Percentiles rank a stretch among this genome's conserved stretches.
Conservation (phyloP, 2,797 vertebrate species). For the Sebastes ruberrimus region DNA sequence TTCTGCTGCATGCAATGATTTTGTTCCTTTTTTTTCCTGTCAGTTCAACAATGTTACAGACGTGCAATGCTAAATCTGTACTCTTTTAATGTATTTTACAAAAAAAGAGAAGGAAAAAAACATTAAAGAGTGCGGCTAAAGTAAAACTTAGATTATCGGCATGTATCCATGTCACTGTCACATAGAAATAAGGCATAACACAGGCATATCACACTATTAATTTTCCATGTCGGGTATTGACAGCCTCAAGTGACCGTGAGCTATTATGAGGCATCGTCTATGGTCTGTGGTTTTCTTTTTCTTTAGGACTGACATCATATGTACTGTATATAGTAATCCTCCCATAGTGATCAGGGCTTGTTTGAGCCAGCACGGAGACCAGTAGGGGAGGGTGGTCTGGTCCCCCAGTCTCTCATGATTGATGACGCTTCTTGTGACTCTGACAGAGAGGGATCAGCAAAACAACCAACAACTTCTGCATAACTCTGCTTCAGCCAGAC, state of each 20-base stretch:
- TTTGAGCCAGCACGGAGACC: conserved; percentile 52
- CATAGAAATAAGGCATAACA: conserved; percentile 11
- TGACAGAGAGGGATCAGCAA: conserved; percentile 78
- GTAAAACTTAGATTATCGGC: neutral
- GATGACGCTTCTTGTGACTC: conserved; percentile 75
- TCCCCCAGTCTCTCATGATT: conserved; percentile 67
- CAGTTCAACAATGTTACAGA: neutral
- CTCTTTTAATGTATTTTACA: neutral
- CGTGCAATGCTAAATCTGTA: neutral
- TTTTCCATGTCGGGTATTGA: conserved; percentile 34
- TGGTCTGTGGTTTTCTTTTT: conserved; percentile 40
- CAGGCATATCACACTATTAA: conserved; percentile 3
- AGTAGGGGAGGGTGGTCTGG: conserved; percentile 63
- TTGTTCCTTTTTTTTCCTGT: too few relatives aligned
- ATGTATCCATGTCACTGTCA: conserved; percentile 8
- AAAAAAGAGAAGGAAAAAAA: neutral
- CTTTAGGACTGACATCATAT: conserved; percentile 64
- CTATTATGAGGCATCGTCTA: conserved; percentile 56
- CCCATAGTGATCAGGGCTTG: conserved; percentile 50
- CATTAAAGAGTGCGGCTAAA: neutral
- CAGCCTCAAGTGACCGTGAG: conserved; percentile 49
- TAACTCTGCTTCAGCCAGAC: conserved; percentile 73
- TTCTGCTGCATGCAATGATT: too few relatives aligned
- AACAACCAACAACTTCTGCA: conserved; percentile 81
- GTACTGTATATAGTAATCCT: conserved; percentile 50